These are phyloP conservation scores for Probosciger aterrimus DNA, from an alignment of 2,113 vertebrate genomes.

Conservation along the genomic window DNA sequence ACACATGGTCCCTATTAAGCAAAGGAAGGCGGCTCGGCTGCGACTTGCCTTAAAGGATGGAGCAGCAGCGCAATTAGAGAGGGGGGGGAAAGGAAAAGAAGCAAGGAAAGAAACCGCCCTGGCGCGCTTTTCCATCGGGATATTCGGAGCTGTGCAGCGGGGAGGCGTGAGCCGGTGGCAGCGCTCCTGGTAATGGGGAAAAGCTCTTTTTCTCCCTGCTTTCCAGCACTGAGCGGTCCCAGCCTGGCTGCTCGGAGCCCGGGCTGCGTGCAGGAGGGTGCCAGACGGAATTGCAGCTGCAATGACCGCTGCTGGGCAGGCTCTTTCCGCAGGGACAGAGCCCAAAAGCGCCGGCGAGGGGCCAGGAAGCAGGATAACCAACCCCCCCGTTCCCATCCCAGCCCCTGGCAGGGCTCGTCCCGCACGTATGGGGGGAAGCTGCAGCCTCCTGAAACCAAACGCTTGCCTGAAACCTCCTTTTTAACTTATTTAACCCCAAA, in stretches of 20 bases:
- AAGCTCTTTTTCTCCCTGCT: background rate
- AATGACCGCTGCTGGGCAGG: background rate
- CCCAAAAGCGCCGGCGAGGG: background rate
- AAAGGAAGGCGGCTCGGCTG: background rate
- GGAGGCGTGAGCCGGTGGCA: background rate
- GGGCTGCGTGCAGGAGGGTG: background rate
- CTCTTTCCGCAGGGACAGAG: background rate
- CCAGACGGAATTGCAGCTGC: background rate
- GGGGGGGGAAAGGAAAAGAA: background rate
- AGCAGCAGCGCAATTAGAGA: background rate
- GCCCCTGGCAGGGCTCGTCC: background rate
- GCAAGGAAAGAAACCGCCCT: background rate
- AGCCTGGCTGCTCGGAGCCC: background rate
- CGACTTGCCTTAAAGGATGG: background rate
- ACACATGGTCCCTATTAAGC: constrained; percentile 52
- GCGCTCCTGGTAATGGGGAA: background rate
- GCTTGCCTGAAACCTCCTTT: background rate
- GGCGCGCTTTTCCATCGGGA: background rate
- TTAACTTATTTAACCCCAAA: background rate
- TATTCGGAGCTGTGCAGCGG: background rate
- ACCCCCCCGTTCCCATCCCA: background rate
- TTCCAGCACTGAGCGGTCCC: background rate
- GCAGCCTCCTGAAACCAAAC: background rate
- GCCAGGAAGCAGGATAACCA: background rate
- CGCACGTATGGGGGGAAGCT: background rate